Percentiles rank a stretch among this genome's conserved stretches.
phyloP scores from a whole-genome alignment of 2,797 vertebrate species.

The Enteromius trimaculatus region DNA sequence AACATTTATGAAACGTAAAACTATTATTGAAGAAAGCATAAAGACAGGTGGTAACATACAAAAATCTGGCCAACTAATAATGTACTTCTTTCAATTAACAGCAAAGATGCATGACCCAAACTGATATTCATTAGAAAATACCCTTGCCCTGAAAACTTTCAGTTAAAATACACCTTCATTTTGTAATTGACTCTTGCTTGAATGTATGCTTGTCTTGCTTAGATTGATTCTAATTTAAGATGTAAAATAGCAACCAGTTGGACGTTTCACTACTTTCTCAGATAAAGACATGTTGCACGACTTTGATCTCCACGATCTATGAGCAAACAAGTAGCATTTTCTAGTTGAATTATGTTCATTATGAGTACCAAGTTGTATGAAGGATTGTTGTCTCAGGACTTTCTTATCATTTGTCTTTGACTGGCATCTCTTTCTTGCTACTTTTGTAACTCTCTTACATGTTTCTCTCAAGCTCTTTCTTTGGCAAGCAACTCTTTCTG shows the following conservation, averaged over 20 bases:
- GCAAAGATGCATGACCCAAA: background rate
- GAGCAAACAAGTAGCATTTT: too few species aligned
- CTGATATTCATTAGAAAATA: background rate
- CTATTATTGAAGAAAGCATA: background rate
- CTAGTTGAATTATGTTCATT: background rate
- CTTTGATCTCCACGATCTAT: too few species aligned
- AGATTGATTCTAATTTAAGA: background rate
- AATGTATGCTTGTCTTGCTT: background rate
- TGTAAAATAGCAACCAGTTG: background rate
- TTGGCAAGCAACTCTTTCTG: constrained; percentile 65
- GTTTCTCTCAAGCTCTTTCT: constrained; percentile 70
- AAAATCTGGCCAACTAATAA: background rate
- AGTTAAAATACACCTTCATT: background rate
- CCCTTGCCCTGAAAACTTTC: background rate
- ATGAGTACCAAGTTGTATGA: background rate
- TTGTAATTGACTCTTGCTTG: background rate
- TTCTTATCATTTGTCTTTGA: background rate
- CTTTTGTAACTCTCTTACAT: background rate
- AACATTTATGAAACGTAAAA: background rate
- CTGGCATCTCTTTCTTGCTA: constrained; percentile 13
- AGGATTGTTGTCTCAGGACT: background rate
- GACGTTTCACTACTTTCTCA: background rate
- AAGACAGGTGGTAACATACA: background rate
- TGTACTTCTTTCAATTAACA: background rate
- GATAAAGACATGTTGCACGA: background rate